Conservation (phyloP, 1,140 invertebrate species). For the Maconellicoccus hirsutus region DNA sequence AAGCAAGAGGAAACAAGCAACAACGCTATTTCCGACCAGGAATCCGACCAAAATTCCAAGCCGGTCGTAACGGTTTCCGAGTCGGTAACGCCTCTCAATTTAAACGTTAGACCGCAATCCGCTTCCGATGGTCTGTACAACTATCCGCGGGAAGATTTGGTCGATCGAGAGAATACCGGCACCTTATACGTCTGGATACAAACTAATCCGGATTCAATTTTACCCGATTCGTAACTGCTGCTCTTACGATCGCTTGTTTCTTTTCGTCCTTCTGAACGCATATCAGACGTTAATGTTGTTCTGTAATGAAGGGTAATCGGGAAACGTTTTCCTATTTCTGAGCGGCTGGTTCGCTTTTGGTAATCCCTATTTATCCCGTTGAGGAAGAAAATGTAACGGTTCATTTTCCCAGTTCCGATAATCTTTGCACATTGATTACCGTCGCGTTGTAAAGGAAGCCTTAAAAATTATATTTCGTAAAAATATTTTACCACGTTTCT, state of each 20-base stretch:
- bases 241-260: neutral
- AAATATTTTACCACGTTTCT: too few relatives aligned
- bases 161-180: conserved; percentile 25
- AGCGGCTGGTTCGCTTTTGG: too few relatives aligned
- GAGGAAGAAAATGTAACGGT: too few relatives aligned
- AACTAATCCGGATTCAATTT: conserved; percentile 23
- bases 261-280: too few relatives aligned
- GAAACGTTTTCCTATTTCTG: too few relatives aligned
- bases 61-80: conserved; percentile 6
- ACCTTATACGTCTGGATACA: conserved; percentile 29
- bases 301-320: too few relatives aligned
- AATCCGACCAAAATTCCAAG: conserved; percentile 19
- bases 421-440: too few relatives aligned
- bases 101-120: conserved; percentile 26
- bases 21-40: conserved; percentile 18
- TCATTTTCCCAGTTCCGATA: too few relatives aligned
- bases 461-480: too few relatives aligned
- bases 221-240: conserved; percentile 27
- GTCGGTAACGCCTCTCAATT: conserved; percentile 23
- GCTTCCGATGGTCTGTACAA: conserved; percentile 20
- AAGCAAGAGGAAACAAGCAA: conserved; percentile 23
- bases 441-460: too few relatives aligned
- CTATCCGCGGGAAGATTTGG: conserved; percentile 20
- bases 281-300: too few relatives aligned
- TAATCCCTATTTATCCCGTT: too few relatives aligned